Evolutionary conservation across 2,797 vertebrate species (phyloP).

Genomic region (Spea hammondii): DNA sequence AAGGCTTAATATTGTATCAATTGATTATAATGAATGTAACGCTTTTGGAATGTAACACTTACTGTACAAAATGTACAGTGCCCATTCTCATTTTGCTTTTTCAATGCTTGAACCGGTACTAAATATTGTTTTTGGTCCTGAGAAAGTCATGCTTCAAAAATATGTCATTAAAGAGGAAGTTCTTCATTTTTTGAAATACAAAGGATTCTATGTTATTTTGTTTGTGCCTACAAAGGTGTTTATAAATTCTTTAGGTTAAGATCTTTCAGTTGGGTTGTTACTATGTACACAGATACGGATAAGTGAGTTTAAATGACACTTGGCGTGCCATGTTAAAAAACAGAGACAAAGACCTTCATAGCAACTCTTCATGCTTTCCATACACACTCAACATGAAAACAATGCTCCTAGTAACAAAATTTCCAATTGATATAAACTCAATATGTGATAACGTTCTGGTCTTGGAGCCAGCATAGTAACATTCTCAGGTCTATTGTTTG

Average conservation of each 20-base stretch:
- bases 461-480: no score
- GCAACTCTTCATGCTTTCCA: neutral
- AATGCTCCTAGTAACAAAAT: neutral
- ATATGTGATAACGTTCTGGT: no score
- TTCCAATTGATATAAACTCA: neutral
- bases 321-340: neutral
- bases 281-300: conserved; percentile 16
- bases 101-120: conserved; percentile 8
- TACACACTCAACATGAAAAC: neutral
- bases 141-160: conserved; percentile 18
- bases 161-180: conserved; percentile 20
- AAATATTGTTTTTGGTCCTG: conserved; percentile 19
- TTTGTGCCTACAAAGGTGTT: conserved; percentile 4
- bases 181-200: conserved; percentile 2
- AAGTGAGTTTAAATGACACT: conserved; percentile 14
- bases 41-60: no score
- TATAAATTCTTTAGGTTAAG: conserved; percentile 15
- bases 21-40: no score
- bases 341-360: neutral
- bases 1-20: no score
- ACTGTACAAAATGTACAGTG: no score
- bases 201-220: neutral
- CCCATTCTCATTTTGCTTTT: neutral
- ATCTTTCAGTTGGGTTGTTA: conserved; percentile 3
- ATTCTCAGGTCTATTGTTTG: no score